Evolutionary conservation across 1,140 invertebrate genomes (phyloP), one percentile per base, ranked within the genome.

Genomic region (Harpegnathos saltator): DNA sequence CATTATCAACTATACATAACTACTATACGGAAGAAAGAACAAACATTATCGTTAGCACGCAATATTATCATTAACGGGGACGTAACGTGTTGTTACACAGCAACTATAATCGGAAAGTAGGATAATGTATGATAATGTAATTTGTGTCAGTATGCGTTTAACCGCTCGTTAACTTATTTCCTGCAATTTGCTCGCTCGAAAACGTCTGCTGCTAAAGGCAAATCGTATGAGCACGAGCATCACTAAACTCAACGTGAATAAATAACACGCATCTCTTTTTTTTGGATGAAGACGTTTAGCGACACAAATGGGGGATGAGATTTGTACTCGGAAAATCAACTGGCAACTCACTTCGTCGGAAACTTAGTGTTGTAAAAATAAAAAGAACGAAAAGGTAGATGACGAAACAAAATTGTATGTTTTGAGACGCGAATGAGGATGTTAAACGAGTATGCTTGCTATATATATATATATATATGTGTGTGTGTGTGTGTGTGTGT

Each of bases 1-100:
- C 73, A 75, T 75, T 52, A 63, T 50, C 19, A 75, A 75, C 74
- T 66, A 77, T 77, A 66, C 48, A 77, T 66, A 77, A 77, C 26
- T 66, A 61, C n/a, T 63, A 9, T 11, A 11, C 38, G 38, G 38
- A 38, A 62, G 26, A 77, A 38, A 63, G 52, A 77, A 77, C 61
- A 9, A 77, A 24, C 9, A 22, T 65, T 14, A n/a, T 66, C 62
- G 38, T 77, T 56, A 77, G 61, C 29, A 44, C 33, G 62, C 50
- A 68, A 33, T 38, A 33, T 50, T n/a, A n/a, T n/a, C n/a, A n/a
- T n/a, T n/a, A n/a, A n/a, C n/a, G n/a, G n/a, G n/a, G n/a, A n/a
- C 44, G 50, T 50, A 68, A 24, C 54, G 19, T 9, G 38, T 26
- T 14, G 17, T 68, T 68, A 52, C 15, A 68, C 22, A 48, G 7